A percentile compares a stretch with the other conserved stretches of the same genome.
phyloP scores from a whole-genome alignment of 2,888 invertebrate species.

The Nysson spinosus region DNA sequence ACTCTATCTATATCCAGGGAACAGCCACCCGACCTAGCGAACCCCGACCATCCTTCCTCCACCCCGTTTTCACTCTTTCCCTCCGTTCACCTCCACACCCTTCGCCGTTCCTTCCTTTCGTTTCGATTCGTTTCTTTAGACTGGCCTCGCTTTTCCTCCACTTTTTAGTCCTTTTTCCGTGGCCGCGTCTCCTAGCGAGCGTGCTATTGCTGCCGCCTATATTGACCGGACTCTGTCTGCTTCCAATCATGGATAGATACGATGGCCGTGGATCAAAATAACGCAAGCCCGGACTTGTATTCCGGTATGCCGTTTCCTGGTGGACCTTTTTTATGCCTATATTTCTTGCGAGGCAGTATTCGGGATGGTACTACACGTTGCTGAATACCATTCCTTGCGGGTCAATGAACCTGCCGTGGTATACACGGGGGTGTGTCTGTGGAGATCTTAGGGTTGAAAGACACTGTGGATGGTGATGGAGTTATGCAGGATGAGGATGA shows the following conservation, averaged over 20 bases:
- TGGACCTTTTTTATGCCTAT: too few relatives aligned
- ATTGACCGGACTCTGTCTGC: conserved; percentile 25
- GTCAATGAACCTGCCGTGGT: too few relatives aligned
- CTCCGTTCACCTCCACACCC: too few relatives aligned
- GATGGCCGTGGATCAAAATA: not conserved
- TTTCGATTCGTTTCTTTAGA: conserved; percentile 4
- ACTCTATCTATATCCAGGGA: conserved; percentile 38
- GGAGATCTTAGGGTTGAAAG: too few relatives aligned
- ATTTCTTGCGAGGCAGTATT: too few relatives aligned
- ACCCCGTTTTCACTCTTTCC: conserved; percentile 21
- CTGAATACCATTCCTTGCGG: too few relatives aligned
- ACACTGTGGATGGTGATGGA: too few relatives aligned
- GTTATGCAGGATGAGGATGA: too few relatives aligned
- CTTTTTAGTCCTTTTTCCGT: conserved; percentile 36
- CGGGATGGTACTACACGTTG: too few relatives aligned
- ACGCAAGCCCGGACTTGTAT: not conserved
- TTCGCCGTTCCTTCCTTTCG: conserved; percentile 4
- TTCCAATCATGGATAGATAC: conserved; percentile 14
- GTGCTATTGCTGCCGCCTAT: conserved; percentile 6
- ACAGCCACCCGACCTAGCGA: conserved; percentile 42
- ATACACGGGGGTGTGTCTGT: too few relatives aligned
- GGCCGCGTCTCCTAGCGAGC: conserved; percentile 26
- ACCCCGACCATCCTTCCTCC: conserved; percentile 24
- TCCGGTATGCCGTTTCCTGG: too few relatives aligned
- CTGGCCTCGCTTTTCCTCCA: conserved; percentile 22